Conservation (phyloP, 2,797 vertebrate species). For the Steatocranus sp. region DNA sequence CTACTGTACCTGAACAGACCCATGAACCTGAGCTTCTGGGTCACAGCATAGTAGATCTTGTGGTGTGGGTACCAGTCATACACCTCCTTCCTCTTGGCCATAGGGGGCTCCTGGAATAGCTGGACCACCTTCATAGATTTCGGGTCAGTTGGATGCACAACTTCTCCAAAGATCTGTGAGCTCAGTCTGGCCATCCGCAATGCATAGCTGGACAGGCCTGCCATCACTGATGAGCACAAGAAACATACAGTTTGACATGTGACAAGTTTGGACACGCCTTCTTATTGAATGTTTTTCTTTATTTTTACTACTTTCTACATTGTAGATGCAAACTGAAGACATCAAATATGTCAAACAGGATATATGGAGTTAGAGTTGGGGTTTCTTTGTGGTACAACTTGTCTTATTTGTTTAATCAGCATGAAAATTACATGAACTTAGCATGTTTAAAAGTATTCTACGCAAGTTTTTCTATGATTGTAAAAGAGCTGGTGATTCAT, state of each 20-base stretch:
- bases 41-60: constrained; percentile 83
- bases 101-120: constrained; percentile 85
- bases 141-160: constrained; percentile 81
- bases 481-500: neutral
- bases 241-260: neutral
- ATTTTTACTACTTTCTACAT: neutral
- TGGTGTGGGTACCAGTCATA: constrained; percentile 92
- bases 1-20: constrained; percentile 88
- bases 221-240: constrained; percentile 46
- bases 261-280: neutral
- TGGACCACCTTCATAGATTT: constrained; percentile 90
- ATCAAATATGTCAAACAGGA: neutral
- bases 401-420: neutral
- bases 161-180: constrained; percentile 86
- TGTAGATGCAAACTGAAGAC: neutral
- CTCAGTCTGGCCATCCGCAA: constrained; percentile 88
- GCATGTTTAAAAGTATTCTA: neutral
- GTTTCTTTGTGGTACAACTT: neutral
- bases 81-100: constrained; percentile 82
- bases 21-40: constrained; percentile 82
- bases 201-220: constrained; percentile 79
- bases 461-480: neutral
- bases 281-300: neutral
- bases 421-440: neutral
- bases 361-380: neutral